These are phyloP conservation scores for Cephus sareptanus DNA, from an alignment of 2,888 invertebrate species.

Conservation along the genomic window DNA sequence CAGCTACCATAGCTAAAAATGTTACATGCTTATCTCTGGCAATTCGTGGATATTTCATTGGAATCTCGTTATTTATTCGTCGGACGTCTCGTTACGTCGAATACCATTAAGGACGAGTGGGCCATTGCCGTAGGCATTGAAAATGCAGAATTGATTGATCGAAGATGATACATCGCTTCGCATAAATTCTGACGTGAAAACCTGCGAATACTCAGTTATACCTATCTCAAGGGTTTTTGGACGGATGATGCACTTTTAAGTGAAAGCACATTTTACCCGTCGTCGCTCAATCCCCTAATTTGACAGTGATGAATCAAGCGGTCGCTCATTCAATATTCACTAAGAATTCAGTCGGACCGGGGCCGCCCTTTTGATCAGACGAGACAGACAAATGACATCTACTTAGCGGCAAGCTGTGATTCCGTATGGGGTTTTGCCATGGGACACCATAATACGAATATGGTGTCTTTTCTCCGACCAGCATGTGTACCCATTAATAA, in stretches of 20 bases:
- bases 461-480: background rate
- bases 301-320: constrained; percentile 19
- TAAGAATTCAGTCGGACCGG: constrained; percentile 4
- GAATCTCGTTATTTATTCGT: background rate
- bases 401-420: background rate
- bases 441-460: constrained; percentile 3
- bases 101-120: background rate
- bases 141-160: background rate
- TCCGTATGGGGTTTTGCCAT: constrained; percentile 1
- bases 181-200: background rate
- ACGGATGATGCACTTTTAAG: background rate
- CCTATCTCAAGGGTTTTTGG: background rate
- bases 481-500: constrained; percentile 2
- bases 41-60: background rate
- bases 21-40: background rate
- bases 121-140: background rate
- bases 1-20: background rate
- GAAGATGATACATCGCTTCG: background rate
- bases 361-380: constrained; percentile 7
- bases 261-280: background rate
- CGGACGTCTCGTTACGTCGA: background rate
- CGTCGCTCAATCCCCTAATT: constrained; percentile 10
- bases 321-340: background rate
- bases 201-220: background rate
- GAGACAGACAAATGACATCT: constrained; percentile 15